These are phyloP conservation scores for Eurois occulta DNA, from an alignment of 2,888 invertebrate genomes.

Conservation along the genomic window DNA sequence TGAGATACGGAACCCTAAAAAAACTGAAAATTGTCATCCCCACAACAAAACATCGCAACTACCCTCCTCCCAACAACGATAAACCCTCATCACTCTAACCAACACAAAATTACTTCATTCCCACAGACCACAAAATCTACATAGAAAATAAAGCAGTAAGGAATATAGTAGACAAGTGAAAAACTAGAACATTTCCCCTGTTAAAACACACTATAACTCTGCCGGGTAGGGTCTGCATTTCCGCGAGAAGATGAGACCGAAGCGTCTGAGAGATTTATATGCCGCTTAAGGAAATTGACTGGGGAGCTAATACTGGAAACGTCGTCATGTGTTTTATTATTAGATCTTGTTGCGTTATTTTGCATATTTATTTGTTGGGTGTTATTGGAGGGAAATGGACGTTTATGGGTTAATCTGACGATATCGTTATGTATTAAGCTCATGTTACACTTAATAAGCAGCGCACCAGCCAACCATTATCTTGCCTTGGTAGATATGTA, in stretches of 20 bases:
- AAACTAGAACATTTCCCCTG: slow-evolving; percentile 87
- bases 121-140: slow-evolving; percentile 61
- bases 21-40: too few relatives aligned
- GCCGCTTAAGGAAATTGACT: slow-evolving; percentile 86
- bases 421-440: too few relatives aligned
- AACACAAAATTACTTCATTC: slow-evolving; percentile 60
- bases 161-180: slow-evolving; percentile 76
- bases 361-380: neutral
- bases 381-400: too few relatives aligned
- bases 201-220: slow-evolving; percentile 86
- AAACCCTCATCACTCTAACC: slow-evolving; percentile 41
- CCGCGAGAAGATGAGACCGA: slow-evolving; percentile 81
- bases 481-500: too few relatives aligned
- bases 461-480: too few relatives aligned
- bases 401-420: neutral
- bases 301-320: slow-evolving; percentile 60
- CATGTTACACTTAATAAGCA: too few relatives aligned
- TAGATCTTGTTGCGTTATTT: slow-evolving; percentile 38
- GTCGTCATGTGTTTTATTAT: slow-evolving; percentile 55
- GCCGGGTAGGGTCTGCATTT: slow-evolving; percentile 83
- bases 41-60: too few relatives aligned
- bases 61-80: neutral
- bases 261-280: slow-evolving; percentile 85
- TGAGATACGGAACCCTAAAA: too few relatives aligned
- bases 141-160: slow-evolving; percentile 67